Conservation (phyloP, 2,797 vertebrate species). For the Amazona finschi region DNA sequence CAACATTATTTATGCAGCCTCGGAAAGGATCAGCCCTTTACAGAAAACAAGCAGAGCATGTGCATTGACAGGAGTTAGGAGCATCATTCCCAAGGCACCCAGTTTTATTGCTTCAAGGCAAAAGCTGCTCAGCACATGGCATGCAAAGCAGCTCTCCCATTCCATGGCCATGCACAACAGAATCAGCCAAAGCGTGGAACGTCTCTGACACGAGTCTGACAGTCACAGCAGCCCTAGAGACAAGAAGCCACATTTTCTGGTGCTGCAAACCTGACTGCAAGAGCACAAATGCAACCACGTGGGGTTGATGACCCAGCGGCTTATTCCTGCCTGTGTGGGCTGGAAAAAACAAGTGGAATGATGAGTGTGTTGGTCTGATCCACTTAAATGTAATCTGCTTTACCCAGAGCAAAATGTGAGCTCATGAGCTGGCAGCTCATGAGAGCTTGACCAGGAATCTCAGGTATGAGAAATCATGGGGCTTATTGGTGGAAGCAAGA, state of each 20-base stretch:
- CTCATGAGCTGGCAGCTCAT: not conserved
- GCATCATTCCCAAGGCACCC: not conserved
- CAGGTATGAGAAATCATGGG: not conserved
- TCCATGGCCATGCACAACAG: not conserved
- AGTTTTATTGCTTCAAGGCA: not conserved
- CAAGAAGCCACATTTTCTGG: not conserved
- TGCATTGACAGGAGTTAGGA: not conserved
- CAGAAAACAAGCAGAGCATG: not conserved
- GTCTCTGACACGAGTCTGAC: not conserved
- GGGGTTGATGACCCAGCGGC: not conserved
- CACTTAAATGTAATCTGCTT: not conserved
- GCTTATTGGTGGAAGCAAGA: not conserved
- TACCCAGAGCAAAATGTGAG: not conserved
- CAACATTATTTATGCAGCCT: not conserved
- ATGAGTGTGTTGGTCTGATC: not conserved
- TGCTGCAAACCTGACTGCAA: not conserved
- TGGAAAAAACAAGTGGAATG: not conserved
- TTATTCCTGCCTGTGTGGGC: not conserved
- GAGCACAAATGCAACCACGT: not conserved
- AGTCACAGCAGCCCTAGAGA: not conserved
- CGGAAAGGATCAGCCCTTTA: not conserved
- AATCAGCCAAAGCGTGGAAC: not conserved
- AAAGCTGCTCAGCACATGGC: constrained; percentile 10
- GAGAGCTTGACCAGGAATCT: not conserved
- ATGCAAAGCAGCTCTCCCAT: not conserved